A percentile compares a stretch with the other conserved stretches of the same genome.
These are phyloP conservation scores for Gymnocypris eckloni DNA, from an alignment of 2,797 vertebrate species.

Conservation along the genomic window DNA sequence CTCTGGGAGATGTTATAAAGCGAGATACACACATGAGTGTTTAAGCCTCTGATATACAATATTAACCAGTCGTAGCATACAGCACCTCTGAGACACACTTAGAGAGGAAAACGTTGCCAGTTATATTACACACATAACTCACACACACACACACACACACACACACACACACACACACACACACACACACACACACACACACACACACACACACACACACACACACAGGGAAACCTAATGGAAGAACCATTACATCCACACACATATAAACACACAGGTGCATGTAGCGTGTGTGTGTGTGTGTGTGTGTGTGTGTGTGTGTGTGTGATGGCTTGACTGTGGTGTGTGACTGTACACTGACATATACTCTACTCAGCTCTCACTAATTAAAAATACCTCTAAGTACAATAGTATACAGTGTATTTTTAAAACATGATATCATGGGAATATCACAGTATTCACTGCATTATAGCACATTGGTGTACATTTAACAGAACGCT, in stretches of 20 bases:
- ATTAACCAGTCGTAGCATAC: constrained; percentile 23
- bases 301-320: background rate
- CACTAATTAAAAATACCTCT: background rate
- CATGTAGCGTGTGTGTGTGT: background rate
- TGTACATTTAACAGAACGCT: background rate
- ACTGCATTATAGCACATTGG: background rate
- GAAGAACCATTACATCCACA: background rate
- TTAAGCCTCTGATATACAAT: constrained; percentile 35
- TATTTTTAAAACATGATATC: too few relatives aligned
- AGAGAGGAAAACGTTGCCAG: background rate
- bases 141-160: background rate
- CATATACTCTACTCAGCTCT: background rate
- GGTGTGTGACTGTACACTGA: background rate
- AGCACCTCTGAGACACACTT: constrained; percentile 31
- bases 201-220: background rate
- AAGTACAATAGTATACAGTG: background rate
- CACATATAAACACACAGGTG: background rate
- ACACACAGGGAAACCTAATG: background rate
- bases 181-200: background rate
- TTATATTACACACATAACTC: constrained; percentile 47
- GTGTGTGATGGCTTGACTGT: background rate
- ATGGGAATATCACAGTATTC: too few relatives aligned
- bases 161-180: background rate
- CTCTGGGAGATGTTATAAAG: constrained; percentile 16
- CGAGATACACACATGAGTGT: background rate